Conservation (phyloP, 2,113 vertebrate species). For the Columbina picui region DNA sequence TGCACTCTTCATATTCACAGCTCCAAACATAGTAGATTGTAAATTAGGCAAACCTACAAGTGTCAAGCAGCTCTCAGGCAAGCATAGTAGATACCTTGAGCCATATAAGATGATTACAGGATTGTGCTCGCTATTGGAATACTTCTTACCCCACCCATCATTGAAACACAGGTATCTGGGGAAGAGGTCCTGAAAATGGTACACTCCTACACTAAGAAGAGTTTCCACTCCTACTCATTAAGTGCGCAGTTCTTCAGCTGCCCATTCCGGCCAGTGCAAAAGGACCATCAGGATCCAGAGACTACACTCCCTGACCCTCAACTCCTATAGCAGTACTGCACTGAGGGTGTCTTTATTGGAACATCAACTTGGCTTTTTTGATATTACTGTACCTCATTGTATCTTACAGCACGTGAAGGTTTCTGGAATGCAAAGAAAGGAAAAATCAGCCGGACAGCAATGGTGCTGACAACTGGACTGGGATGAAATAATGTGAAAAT, state of each 20-base stretch:
- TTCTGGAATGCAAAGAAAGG: not conserved
- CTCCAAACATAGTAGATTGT: not conserved
- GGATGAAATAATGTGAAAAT: not conserved
- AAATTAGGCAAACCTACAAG: not conserved
- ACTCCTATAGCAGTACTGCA: not conserved
- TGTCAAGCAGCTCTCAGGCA: not conserved
- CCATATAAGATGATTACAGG: fast-evolving
- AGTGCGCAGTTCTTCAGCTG: not conserved
- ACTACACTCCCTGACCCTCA: not conserved
- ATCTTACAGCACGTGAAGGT: fast-evolving
- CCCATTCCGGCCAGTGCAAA: not conserved
- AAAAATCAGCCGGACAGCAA: not conserved
- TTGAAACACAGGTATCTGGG: not conserved
- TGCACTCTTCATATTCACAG: not conserved
- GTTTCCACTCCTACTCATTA: not conserved
- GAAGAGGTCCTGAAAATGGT: not conserved
- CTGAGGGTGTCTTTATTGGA: not conserved
- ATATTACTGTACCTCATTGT: not conserved
- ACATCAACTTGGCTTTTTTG: not conserved
- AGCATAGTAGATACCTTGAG: not conserved
- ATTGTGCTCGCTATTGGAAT: not conserved
- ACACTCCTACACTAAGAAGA: not conserved
- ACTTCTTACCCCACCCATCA: not conserved
- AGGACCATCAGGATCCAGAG: not conserved
- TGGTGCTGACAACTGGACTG: not conserved